Conservation (phyloP, 2,797 vertebrate species). For the Lophius americanus region DNA sequence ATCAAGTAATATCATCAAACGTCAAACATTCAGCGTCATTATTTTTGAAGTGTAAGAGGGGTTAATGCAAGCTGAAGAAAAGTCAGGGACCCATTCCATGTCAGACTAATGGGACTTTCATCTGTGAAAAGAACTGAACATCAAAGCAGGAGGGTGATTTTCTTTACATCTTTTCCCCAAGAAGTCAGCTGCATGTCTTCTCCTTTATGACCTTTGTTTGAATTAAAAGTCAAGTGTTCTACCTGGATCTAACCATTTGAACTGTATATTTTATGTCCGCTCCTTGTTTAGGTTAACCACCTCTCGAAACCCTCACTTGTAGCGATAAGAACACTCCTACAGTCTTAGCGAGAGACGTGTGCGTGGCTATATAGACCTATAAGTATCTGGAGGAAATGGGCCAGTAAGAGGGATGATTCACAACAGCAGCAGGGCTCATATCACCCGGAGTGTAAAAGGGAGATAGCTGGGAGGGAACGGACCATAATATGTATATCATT, state of each 20-base stretch:
- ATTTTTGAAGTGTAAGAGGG: slow-evolving; percentile 47
- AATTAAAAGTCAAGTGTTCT: neutral
- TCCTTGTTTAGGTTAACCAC: slow-evolving; percentile 16
- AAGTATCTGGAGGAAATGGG: slow-evolving; percentile 64
- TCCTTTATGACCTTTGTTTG: neutral
- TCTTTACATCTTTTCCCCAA: neutral
- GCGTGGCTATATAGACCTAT: slow-evolving; percentile 29
- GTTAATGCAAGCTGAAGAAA: slow-evolving; percentile 14
- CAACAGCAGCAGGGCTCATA: slow-evolving; percentile 44
- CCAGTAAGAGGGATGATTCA: slow-evolving; percentile 60
- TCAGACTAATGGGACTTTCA: slow-evolving; percentile 38
- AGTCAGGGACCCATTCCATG: slow-evolving; percentile 25
- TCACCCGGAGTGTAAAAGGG: slow-evolving; percentile 45
- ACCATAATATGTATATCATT: slow-evolving; percentile 40
- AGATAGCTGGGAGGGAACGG: slow-evolving; percentile 31
- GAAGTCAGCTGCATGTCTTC: slow-evolving; percentile 1
- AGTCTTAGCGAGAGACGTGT: slow-evolving; percentile 36
- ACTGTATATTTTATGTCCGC: slow-evolving; percentile 5
- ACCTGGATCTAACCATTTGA: neutral
- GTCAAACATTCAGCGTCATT: slow-evolving; percentile 20
- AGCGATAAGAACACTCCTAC: slow-evolving; percentile 47
- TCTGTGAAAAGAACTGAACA: slow-evolving; percentile 7
- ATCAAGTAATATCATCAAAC: slow-evolving; percentile 21
- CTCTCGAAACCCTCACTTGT: slow-evolving; percentile 14
- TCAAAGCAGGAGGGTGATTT: slow-evolving; percentile 10